Base-by-base conservation (phyloP, 2,888 invertebrate genomes). In the Dasysyrphus albostriatus region DNA sequence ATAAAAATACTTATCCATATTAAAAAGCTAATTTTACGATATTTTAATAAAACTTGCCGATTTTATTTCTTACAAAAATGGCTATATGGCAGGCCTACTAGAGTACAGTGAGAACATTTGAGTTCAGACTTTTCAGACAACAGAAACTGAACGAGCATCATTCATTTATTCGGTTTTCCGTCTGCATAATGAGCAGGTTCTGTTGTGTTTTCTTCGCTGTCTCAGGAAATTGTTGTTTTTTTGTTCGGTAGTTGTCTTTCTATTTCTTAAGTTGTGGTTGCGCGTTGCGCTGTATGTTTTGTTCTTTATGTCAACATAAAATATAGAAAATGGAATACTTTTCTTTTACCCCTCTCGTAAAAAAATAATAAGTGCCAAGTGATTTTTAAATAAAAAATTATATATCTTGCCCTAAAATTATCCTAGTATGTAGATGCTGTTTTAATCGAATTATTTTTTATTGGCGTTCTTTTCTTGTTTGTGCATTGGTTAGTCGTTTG, bases 231-330 rank as follows among this genome's bases (percentile, higher is more conserved):
- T 65, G 61, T 78, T 79, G 75, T 84, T 84, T 76, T 84, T 76
- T 84, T 73, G 67, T 81, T 81, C 61, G 51, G 58, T 54, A 76
- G 69, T 69, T 51, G 6, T 24, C 8, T 75, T 80, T 69, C 63
- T 75, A 54, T 56, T 56, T 0, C 3, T 10, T 7, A 1, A 24
- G 8, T 37, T 49, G 49, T 49, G 29, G 34, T 37, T 67, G 67
- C 34, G 67, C 72, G 72, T 84, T 84, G 72, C 72, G 75, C 81
- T 67, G 84, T 76, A 12, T 67, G 6, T 49, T 69, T 82, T 84
- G 80, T 84, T 84, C 83, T 80, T 54, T 80, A 72, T 80, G 84
- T 84, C 81, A 84, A 84, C 72, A 83, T 75, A 81, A 84, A 76
- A 80, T 75, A 65, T 69, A 72, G 63, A 74, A 80, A 80, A 72